Conservation (phyloP, 2,797 vertebrate species). For the Euphonia xanthogaster region DNA sequence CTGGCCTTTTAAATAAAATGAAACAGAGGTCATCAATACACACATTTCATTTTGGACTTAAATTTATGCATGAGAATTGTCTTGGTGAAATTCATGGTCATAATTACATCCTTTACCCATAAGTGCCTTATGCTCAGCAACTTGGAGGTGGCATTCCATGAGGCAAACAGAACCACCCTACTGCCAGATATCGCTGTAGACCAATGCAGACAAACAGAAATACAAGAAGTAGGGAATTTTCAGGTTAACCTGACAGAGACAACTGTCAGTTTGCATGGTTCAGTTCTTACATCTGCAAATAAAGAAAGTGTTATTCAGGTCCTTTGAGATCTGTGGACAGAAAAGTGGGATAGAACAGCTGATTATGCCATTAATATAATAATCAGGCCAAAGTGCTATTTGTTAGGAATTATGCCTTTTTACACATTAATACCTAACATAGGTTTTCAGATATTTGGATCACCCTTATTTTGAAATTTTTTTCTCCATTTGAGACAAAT, state of each 20-base stretch:
- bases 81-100: not conserved
- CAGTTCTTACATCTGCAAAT: not conserved
- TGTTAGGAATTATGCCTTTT: constrained; percentile 2
- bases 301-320: not conserved
- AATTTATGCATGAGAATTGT: not conserved
- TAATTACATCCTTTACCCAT: not conserved
- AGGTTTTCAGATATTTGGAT: constrained; percentile 43
- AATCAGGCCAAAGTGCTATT: not conserved
- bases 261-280: not conserved
- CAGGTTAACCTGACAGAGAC: not conserved
- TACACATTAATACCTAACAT: not conserved
- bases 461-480: constrained; percentile 3
- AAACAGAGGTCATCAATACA: not conserved
- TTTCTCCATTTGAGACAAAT: constrained; percentile 23
- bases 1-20: not conserved
- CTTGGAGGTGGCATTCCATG: not conserved
- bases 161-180: not conserved
- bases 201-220: not conserved
- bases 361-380: not conserved
- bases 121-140: not conserved
- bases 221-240: not conserved
- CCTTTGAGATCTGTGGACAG: not conserved
- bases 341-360: not conserved
- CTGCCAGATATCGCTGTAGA: not conserved
- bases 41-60: not conserved